These are phyloP conservation scores for Tyria jacobaeae DNA, from an alignment of 2,888 invertebrate genomes.

Conservation along the genomic window DNA sequence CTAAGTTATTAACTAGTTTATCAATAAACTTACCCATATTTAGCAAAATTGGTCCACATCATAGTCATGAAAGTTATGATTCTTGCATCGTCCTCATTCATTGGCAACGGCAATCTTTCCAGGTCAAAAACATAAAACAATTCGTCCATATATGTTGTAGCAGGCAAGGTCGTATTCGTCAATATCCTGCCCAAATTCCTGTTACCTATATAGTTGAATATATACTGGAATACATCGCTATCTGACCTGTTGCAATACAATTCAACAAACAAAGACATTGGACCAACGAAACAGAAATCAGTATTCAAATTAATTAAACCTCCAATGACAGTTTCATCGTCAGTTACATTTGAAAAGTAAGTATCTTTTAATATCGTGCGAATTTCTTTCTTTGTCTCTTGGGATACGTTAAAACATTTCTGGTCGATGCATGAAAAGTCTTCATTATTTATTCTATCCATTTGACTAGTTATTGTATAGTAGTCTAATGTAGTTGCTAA, in stretches of 20 bases:
- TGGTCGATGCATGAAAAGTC: constrained; percentile 73
- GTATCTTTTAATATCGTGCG: constrained; percentile 68
- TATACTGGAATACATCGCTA: constrained; percentile 67
- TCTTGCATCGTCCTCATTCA: constrained; percentile 77
- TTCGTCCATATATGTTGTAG: constrained; percentile 75
- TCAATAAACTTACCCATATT: constrained; percentile 70
- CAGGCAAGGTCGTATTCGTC: constrained; percentile 73
- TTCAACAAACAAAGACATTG: constrained; percentile 73
- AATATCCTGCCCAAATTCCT: constrained; percentile 76
- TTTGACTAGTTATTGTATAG: constrained; percentile 73
- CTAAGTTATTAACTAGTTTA: neutral
- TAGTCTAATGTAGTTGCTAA: constrained; percentile 77
- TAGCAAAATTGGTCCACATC: constrained; percentile 84
- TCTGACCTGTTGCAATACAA: constrained; percentile 68
- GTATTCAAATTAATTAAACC: constrained; percentile 78
- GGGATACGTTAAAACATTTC: constrained; percentile 60
- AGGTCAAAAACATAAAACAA: constrained; percentile 77
- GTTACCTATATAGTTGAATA: constrained; percentile 75
- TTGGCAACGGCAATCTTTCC: constrained; percentile 71
- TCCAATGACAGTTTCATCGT: constrained; percentile 72
- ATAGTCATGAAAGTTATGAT: constrained; percentile 80
- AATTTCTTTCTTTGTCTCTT: constrained; percentile 64
- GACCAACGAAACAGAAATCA: constrained; percentile 77
- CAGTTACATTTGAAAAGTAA: constrained; percentile 69
- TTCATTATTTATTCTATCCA: constrained; percentile 72